Evolutionary conservation across 1,140 invertebrate genomes (phyloP).

Genomic region (Linepithema humile): DNA sequence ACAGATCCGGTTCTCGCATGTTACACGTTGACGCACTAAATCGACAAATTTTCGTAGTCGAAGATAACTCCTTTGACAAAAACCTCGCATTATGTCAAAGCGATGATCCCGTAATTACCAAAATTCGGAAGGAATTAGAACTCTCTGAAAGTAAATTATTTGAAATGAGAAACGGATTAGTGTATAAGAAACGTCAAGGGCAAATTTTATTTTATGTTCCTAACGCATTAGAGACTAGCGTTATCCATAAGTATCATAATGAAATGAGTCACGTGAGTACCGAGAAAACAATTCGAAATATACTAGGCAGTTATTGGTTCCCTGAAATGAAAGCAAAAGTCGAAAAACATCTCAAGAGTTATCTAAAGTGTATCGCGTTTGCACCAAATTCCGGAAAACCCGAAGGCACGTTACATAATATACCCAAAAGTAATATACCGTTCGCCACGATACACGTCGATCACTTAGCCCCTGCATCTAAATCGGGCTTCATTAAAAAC

Average conservation of each 20-base stretch:
- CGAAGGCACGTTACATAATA: slow-evolving; percentile 66
- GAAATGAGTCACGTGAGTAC: slow-evolving; percentile 66
- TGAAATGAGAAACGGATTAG: slow-evolving; percentile 34
- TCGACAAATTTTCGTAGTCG: background rate
- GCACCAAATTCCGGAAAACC: slow-evolving; percentile 65
- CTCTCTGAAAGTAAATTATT: background rate
- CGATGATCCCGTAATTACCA: background rate
- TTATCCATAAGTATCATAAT: slow-evolving; percentile 61
- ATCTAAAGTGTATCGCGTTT: slow-evolving; percentile 73
- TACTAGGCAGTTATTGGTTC: slow-evolving; percentile 74
- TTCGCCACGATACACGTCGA: background rate
- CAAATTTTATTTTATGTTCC: slow-evolving; percentile 51
- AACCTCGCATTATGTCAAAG: slow-evolving; percentile 15
- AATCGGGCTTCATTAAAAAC: background rate
- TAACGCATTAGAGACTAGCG: slow-evolving; percentile 56
- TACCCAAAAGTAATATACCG: slow-evolving; percentile 26
- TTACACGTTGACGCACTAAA: background rate
- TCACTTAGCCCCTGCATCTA: background rate
- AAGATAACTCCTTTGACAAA: background rate
- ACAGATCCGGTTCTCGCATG: background rate
- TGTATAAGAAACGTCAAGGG: slow-evolving; percentile 33
- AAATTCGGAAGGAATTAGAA: background rate
- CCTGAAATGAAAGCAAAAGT: slow-evolving; percentile 70
- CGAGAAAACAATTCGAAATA: slow-evolving; percentile 63
- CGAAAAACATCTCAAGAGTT: slow-evolving; percentile 67